Conservation (phyloP, 1,140 invertebrate genomes). For the Macrobrachium nipponense region DNA sequence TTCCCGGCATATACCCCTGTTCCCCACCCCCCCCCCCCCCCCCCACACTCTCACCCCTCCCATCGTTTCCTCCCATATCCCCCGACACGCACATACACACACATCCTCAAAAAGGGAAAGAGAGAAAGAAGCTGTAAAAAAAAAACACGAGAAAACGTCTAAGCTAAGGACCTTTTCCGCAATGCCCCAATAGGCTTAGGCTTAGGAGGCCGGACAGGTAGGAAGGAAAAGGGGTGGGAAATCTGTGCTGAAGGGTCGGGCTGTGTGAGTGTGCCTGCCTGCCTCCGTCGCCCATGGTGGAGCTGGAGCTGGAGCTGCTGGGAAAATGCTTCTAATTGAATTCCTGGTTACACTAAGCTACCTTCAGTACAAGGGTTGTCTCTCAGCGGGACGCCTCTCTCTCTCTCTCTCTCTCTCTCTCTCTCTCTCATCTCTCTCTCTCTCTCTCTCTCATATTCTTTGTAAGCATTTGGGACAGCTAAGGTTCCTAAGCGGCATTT, state of each 20-base stretch:
- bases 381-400: constrained; percentile 18
- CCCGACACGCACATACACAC: background rate
- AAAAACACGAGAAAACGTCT: background rate
- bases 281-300: background rate
- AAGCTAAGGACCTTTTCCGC: constrained; percentile 35
- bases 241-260: background rate
- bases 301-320: background rate
- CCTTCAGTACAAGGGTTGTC: constrained; percentile 42
- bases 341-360: constrained; percentile 53
- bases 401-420: constrained; percentile 39
- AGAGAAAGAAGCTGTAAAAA: background rate
- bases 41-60: background rate
- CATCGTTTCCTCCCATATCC: constrained; percentile 14
- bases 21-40: background rate
- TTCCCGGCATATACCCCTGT: background rate
- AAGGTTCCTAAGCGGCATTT: too few species aligned
- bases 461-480: background rate
- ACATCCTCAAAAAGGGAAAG: background rate
- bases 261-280: too few species aligned
- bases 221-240: constrained; percentile 29
- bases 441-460: background rate
- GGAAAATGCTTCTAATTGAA: constrained; percentile 61
- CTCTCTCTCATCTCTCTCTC: constrained; percentile 32
- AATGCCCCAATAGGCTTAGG: constrained; percentile 54
- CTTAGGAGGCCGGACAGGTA: constrained; percentile 25